Conservation (phyloP, 2,888 invertebrate species). For the Luperina nickerlii region DNA sequence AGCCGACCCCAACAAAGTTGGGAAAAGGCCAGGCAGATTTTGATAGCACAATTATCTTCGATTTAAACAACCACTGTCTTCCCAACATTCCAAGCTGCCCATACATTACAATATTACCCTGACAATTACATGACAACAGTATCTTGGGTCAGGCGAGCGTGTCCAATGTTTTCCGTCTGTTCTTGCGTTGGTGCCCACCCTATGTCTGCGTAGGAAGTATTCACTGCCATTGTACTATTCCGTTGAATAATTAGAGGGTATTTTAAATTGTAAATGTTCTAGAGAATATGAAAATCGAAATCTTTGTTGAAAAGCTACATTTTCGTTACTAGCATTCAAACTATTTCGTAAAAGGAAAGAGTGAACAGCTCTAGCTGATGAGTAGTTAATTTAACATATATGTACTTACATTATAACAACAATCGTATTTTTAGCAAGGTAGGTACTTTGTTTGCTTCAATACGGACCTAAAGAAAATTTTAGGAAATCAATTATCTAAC, state of each 20-base stretch:
- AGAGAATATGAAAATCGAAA: constrained; percentile 10
- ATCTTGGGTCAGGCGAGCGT: constrained; percentile 74
- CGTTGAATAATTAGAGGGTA: constrained; percentile 53
- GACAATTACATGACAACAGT: constrained; percentile 54
- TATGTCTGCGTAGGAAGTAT: constrained; percentile 79
- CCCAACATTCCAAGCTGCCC: constrained; percentile 1
- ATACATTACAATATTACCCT: constrained; percentile 44
- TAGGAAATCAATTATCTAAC: background rate
- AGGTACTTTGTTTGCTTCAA: background rate
- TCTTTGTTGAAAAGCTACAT: background rate
- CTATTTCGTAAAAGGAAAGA: background rate
- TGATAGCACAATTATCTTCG: background rate
- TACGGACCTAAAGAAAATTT: background rate
- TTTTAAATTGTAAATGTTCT: constrained; percentile 51
- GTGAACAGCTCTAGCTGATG: background rate
- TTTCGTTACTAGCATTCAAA: background rate
- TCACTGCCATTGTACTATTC: constrained; percentile 70
- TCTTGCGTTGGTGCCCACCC: constrained; percentile 76
- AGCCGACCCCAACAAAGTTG: no score
- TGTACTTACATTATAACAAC: no score
- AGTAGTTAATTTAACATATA: no score
- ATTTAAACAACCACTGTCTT: constrained; percentile 8
- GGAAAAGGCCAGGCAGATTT: no score
- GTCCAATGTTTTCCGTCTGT: constrained; percentile 87
- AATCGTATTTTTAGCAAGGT: background rate